Evolutionary conservation across 2,888 invertebrate genomes (phyloP).

Genomic region (Rhimphoctona megacephalus): DNA sequence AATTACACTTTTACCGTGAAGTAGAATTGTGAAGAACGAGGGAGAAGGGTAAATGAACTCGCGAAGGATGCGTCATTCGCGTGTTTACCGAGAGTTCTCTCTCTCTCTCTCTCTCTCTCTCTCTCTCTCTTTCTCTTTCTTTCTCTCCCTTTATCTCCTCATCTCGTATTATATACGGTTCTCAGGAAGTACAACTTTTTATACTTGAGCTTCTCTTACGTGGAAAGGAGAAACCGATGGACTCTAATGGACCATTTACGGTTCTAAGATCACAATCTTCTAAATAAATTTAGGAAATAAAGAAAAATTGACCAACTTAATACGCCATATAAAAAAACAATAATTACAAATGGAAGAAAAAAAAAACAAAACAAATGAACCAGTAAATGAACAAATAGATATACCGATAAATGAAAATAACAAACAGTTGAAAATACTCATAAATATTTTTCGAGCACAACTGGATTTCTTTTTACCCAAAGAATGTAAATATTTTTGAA

Average conservation of each 20-base stretch:
- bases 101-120: constrained; percentile 20
- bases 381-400: neutral
- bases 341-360: neutral
- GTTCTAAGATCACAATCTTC: constrained; percentile 23
- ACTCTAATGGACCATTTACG: constrained; percentile 53
- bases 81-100: constrained; percentile 40
- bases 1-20: constrained; percentile 20
- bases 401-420: neutral
- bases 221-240: constrained; percentile 46
- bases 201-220: constrained; percentile 51
- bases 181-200: constrained; percentile 62
- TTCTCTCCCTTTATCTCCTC: constrained; percentile 18
- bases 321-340: neutral
- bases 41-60: constrained; percentile 62
- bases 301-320: neutral
- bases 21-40: neutral
- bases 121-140: too few relatives aligned
- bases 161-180: constrained; percentile 50
- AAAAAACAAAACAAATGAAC: neutral
- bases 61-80: constrained; percentile 50
- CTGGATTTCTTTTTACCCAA: neutral
- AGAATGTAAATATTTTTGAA: neutral
- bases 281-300: neutral
- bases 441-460: neutral
- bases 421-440: neutral